Conservation (phyloP, 2,888 invertebrate species). For the Anorthoa munda region DNA sequence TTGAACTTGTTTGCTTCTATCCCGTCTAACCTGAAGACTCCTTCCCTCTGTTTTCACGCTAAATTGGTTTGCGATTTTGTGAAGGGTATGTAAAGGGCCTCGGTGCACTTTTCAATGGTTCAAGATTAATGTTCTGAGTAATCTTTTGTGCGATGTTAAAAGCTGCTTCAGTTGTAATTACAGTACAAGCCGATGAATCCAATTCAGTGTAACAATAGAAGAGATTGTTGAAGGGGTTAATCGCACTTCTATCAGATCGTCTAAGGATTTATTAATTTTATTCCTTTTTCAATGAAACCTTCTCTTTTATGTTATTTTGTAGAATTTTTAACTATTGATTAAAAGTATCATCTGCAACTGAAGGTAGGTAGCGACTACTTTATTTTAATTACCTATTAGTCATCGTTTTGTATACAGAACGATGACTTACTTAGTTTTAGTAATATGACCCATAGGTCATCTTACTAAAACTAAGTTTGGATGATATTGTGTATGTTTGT, state of each 20-base stretch:
- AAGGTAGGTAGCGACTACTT: no score
- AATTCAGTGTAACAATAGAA: slow-evolving; percentile 58
- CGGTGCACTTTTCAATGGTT: slow-evolving; percentile 67
- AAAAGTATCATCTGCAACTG: neutral
- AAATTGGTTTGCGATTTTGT: slow-evolving; percentile 79
- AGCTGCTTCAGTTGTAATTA: slow-evolving; percentile 66
- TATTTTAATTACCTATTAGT: neutral
- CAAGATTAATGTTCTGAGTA: slow-evolving; percentile 70
- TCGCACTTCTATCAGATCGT: slow-evolving; percentile 37
- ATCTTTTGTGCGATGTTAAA: slow-evolving; percentile 63
- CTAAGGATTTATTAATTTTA: slow-evolving; percentile 46
- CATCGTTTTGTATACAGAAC: no score
- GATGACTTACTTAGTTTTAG: no score
- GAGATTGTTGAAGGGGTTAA: slow-evolving; percentile 56
- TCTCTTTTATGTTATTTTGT: slow-evolving; percentile 15
- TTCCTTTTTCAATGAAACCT: slow-evolving; percentile 21
- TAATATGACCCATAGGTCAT: no score
- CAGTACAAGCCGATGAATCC: slow-evolving; percentile 52
- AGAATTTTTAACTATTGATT: neutral
- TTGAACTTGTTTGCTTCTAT: slow-evolving; percentile 81
- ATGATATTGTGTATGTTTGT: no score
- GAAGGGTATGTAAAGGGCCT: slow-evolving; percentile 70
- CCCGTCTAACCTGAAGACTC: slow-evolving; percentile 72
- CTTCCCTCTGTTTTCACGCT: slow-evolving; percentile 76
- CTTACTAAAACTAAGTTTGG: no score